Evolutionary conservation across 2,113 vertebrate genomes (phyloP).

Genomic region (Macquaria australasica): DNA sequence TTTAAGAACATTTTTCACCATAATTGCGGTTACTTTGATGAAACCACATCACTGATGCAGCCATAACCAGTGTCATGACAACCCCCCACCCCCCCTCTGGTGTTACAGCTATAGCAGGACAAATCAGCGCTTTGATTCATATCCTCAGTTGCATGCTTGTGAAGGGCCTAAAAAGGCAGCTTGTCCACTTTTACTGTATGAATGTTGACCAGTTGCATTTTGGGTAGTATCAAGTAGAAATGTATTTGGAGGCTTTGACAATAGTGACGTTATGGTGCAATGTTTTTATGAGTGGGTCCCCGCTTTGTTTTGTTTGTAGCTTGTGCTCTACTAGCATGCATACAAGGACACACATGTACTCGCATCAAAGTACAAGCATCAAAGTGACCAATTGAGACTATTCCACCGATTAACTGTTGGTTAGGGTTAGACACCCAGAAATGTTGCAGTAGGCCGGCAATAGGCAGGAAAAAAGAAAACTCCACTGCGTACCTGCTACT

Average conservation of each 20-base stretch:
- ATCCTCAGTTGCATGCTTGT: not conserved
- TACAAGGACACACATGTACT: not conserved
- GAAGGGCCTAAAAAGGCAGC: not conserved
- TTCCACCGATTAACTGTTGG: not conserved
- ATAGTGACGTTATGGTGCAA: not conserved
- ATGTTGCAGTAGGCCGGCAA: not conserved
- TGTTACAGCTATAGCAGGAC: not conserved
- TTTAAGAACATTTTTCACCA: not conserved
- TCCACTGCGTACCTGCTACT: no score
- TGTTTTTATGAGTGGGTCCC: not conserved
- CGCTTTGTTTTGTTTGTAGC: not conserved
- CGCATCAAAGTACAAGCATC: not conserved
- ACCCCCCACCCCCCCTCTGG: not conserved
- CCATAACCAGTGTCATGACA: not conserved
- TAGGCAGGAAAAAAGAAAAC: not conserved
- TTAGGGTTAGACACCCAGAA: not conserved
- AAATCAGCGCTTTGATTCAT: not conserved
- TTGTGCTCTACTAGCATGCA: not conserved
- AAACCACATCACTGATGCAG: constrained; percentile 25
- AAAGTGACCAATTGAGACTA: not conserved
- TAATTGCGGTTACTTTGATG: constrained; percentile 31
- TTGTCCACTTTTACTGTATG: not conserved
- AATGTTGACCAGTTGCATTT: not conserved
- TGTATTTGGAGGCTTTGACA: not conserved
- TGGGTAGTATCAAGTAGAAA: not conserved